These are phyloP conservation scores for Fissipunctia ypsillon DNA, from an alignment of 2,888 invertebrate species.

Conservation along the genomic window DNA sequence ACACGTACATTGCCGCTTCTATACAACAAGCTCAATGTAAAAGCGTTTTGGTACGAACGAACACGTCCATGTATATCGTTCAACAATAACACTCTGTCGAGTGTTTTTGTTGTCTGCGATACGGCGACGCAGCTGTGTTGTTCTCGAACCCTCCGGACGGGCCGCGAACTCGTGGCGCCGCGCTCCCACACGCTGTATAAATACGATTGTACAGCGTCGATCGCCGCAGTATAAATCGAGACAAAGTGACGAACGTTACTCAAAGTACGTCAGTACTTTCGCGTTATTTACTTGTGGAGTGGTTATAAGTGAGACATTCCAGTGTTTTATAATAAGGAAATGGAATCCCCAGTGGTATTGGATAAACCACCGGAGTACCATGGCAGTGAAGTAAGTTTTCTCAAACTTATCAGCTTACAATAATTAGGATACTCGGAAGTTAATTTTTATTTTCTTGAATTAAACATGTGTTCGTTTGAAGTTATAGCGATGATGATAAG, in stretches of 20 bases:
- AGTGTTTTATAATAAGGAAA: constrained; percentile 80
- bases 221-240: constrained; percentile 82
- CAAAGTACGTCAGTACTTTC: constrained; percentile 68
- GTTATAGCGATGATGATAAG: neutral
- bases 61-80: constrained; percentile 56
- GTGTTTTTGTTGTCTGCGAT: constrained; percentile 46
- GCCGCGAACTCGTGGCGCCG: constrained; percentile 80
- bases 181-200: constrained; percentile 81
- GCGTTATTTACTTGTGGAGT: constrained; percentile 79
- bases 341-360: constrained; percentile 92
- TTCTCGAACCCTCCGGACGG: constrained; percentile 71
- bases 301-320: constrained; percentile 83
- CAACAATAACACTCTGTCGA: constrained; percentile 30
- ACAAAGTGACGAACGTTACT: constrained; percentile 75
- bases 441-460: constrained; percentile 6
- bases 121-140: constrained; percentile 46
- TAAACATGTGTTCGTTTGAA: constrained; percentile 6
- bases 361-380: constrained; percentile 91
- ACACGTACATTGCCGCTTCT: constrained; percentile 57
- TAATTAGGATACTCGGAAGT: neutral
- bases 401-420: constrained; percentile 19
- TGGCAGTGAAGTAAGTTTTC: constrained; percentile 88
- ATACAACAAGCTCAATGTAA: constrained; percentile 29
- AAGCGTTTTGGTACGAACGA: constrained; percentile 36
- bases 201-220: constrained; percentile 74